Evolutionary conservation across 92 coral and sea anemone species (phyloP).

Genomic region (Isaurus tuberculatus): DNA sequence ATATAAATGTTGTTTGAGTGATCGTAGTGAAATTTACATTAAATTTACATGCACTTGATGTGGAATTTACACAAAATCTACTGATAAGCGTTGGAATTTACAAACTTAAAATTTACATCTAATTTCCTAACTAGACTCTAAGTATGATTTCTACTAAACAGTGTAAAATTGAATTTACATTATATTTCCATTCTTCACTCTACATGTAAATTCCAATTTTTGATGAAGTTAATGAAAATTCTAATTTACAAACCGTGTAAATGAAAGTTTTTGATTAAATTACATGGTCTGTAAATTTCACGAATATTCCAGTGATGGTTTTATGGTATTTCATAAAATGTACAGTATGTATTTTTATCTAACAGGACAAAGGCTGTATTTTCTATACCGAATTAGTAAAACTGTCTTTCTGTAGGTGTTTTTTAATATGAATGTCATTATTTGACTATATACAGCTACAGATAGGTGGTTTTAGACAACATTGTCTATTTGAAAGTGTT

Average conservation of each 20-base stretch:
- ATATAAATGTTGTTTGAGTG: slow-evolving; percentile 7
- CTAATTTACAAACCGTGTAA: background rate
- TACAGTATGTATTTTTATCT: slow-evolving; percentile 5
- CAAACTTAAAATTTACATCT: slow-evolving; percentile 19
- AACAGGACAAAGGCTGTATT: slow-evolving; percentile 1
- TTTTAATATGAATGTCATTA: slow-evolving; percentile 3
- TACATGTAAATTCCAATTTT: slow-evolving; percentile 7
- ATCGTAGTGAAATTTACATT: slow-evolving; percentile 23
- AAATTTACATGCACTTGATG: slow-evolving; percentile 29
- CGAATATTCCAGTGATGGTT: slow-evolving; percentile 30
- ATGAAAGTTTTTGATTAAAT: slow-evolving; percentile 13
- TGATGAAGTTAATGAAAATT: no score
- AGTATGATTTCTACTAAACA: slow-evolving; percentile 35
- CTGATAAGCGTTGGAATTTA: slow-evolving; percentile 18
- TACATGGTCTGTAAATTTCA: slow-evolving; percentile 29
- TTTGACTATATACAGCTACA: background rate
- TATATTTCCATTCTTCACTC: slow-evolving; percentile 25
- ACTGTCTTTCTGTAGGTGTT: slow-evolving; percentile 6
- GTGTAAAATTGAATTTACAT: slow-evolving; percentile 28
- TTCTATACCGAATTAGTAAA: background rate
- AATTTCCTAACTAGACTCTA: slow-evolving; percentile 20
- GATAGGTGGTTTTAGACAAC: slow-evolving; percentile 8
- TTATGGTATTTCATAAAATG: slow-evolving; percentile 1
- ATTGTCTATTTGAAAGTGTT: slow-evolving; percentile 17
- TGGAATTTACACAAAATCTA: slow-evolving; percentile 23